Percentiles rank a stretch among this genome's conserved stretches.
phyloP scores from a whole-genome alignment of 2,113 vertebrate genomes.

The Pungitius pungitius region DNA sequence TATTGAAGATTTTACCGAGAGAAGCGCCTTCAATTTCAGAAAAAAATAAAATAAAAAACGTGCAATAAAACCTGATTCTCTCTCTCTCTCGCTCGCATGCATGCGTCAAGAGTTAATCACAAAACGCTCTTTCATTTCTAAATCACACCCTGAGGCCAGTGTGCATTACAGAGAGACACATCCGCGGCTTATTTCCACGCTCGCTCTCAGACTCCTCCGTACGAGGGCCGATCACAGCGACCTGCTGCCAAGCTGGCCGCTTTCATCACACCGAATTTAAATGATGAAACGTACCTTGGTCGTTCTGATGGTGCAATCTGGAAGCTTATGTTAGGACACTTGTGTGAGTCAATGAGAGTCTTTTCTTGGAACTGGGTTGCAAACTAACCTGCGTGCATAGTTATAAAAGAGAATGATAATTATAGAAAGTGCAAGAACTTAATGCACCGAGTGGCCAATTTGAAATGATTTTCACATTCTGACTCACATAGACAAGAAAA shows the following conservation, averaged over 20 bases:
- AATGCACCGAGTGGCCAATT: too few species aligned
- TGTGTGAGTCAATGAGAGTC: background rate
- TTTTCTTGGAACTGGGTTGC: background rate
- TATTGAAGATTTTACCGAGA: background rate
- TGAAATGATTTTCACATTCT: too few species aligned
- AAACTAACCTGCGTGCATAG: too few species aligned
- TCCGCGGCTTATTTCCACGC: constrained; percentile 40
- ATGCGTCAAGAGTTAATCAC: constrained; percentile 47
- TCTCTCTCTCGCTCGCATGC: too few species aligned
- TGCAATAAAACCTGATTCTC: background rate
- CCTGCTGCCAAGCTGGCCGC: constrained; percentile 5
- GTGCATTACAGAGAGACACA: constrained; percentile 45
- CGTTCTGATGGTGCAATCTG: background rate
- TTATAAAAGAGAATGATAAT: too few species aligned
- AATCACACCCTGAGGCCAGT: constrained; percentile 42
- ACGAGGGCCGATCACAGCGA: constrained; percentile 3
- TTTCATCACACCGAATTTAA: background rate
- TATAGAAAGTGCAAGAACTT: too few species aligned
- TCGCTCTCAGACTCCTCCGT: constrained; percentile 3
- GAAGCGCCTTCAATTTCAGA: background rate
- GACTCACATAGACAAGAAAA: too few species aligned
- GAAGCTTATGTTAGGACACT: background rate
- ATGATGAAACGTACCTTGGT: background rate
- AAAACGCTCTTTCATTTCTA: constrained; percentile 49
- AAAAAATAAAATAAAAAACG: constrained; percentile 12